These are phyloP conservation scores for Drosophila grimshawi DNA, from an alignment of 1,140 invertebrate species.

Conservation along the genomic window DNA sequence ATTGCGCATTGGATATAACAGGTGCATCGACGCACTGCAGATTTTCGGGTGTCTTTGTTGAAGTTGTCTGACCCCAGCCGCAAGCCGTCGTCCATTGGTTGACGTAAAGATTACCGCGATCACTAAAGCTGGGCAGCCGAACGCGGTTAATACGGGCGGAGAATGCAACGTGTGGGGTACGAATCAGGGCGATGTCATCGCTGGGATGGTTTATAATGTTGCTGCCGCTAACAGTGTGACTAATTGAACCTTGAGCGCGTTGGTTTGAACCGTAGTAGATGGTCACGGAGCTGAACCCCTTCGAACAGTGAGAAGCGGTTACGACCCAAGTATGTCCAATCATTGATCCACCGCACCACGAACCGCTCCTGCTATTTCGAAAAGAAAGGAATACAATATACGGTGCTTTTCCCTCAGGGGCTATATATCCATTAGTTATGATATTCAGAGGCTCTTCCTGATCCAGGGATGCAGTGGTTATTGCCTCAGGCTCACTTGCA, in stretches of 20 bases:
- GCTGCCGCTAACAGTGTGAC: constrained; percentile 48
- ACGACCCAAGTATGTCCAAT: constrained; percentile 63
- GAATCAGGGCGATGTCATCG: constrained; percentile 60
- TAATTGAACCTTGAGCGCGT: constrained; percentile 26
- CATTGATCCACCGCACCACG: constrained; percentile 49
- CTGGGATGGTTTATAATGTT: constrained; percentile 53
- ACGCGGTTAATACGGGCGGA: constrained; percentile 43
- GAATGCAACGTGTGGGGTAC: constrained; percentile 54
- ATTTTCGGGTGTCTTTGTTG: constrained; percentile 26
- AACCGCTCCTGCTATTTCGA: constrained; percentile 18
- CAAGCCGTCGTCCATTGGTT: constrained; percentile 49
- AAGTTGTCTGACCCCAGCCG: constrained; percentile 59
- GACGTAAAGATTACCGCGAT: constrained; percentile 33
- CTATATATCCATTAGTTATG: constrained; percentile 67
- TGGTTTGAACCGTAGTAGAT: constrained; percentile 74
- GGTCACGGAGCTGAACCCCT: constrained; percentile 40
- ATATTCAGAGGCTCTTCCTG: constrained; percentile 7
- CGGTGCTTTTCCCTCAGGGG: constrained; percentile 84
- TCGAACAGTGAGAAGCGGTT: constrained; percentile 62
- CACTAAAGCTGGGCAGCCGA: constrained; percentile 28
- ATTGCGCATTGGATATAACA: constrained; percentile 53
- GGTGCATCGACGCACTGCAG: constrained; percentile 62
- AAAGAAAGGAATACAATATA: constrained; percentile 84
- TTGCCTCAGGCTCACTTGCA: constrained; percentile 25
- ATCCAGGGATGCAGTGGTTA: constrained; percentile 4